Conservation (phyloP, 2,113 vertebrate genomes). For the Heteronetta atricapilla region DNA sequence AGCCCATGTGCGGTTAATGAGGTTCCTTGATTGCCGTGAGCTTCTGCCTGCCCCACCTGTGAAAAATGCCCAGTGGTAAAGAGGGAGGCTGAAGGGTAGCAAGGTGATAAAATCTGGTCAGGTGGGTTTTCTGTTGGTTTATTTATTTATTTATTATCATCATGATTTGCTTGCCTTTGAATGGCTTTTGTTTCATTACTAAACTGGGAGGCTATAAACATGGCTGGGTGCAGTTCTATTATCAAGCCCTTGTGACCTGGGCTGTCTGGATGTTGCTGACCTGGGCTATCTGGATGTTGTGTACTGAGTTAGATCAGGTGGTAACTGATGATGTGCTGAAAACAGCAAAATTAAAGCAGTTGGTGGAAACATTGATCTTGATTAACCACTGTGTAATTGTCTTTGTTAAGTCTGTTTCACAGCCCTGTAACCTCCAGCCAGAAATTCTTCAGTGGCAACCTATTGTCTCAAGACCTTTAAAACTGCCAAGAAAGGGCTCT, state of each 20-base stretch:
- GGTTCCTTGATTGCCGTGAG: background rate
- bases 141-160: background rate
- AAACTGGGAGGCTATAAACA: background rate
- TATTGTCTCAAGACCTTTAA: background rate
- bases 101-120: background rate
- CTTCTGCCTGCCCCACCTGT: background rate
- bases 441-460: background rate
- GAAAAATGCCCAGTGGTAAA: background rate
- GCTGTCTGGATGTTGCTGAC: background rate
- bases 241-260: background rate
- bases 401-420: background rate
- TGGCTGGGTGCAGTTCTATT: background rate
- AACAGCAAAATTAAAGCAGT: background rate
- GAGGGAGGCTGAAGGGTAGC: background rate
- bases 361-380: background rate
- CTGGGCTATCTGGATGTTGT: background rate
- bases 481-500: background rate
- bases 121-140: background rate
- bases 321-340: background rate
- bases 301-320: accelerated
- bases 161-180: background rate
- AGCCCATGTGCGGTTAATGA: background rate
- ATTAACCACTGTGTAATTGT: background rate
- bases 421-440: background rate
- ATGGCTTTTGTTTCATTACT: background rate